Evolutionary conservation across 2,113 vertebrate species (phyloP).

Genomic region (Turnix velox): DNA sequence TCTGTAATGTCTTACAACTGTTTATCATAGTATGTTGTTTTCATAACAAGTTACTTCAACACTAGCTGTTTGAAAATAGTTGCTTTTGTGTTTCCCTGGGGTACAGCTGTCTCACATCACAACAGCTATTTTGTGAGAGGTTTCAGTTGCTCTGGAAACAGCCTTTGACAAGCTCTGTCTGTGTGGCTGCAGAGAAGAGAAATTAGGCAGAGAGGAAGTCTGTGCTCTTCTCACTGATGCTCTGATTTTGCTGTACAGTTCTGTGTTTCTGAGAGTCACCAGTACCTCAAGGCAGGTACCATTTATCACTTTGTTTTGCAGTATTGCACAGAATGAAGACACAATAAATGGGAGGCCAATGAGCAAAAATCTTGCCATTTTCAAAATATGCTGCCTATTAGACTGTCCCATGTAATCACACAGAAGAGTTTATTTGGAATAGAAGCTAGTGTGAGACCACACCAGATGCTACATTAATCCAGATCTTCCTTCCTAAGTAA

Average conservation of each 20-base stretch:
- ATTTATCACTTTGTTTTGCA: neutral
- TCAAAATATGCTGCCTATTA: neutral
- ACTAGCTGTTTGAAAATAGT: conserved; percentile 39
- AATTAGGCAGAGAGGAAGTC: neutral
- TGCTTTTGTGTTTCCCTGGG: neutral
- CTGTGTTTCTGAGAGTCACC: neutral
- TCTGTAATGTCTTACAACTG: neutral
- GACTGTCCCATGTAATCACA: neutral
- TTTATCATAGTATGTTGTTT: neutral
- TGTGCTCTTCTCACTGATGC: neutral
- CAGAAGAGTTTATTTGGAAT: neutral
- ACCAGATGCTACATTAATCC: neutral
- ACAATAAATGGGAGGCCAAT: neutral
- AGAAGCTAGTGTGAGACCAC: neutral
- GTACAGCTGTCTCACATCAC: conserved; percentile 47
- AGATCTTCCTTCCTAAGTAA: neutral
- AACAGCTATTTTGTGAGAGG: conserved; percentile 53
- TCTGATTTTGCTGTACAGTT: conserved; percentile 17
- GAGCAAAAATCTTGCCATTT: neutral
- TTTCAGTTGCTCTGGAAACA: conserved; percentile 71
- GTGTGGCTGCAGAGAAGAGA: conserved; percentile 33
- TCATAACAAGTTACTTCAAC: conserved; percentile 28
- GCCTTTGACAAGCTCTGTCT: conserved; percentile 37
- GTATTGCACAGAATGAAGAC: neutral
- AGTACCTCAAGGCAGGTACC: neutral